Evolutionary conservation across 2,113 vertebrate species (phyloP), one percentile per base, ranked within the genome.

Genomic region (Hippocampus mohnikei): DNA sequence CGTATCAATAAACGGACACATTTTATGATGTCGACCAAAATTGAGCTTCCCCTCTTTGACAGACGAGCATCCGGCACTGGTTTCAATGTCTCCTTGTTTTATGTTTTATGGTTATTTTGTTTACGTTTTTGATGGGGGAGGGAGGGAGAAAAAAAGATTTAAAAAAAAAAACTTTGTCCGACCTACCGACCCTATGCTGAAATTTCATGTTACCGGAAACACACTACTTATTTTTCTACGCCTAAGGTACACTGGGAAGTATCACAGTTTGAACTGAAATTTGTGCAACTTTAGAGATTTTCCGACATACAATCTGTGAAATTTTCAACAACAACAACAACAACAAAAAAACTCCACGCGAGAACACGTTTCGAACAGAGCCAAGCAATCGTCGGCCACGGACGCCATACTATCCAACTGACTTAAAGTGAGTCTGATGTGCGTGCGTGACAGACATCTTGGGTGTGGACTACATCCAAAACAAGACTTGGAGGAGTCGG

Each of bases 401-500:
- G 3, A 2, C 27, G 55, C 41, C 67, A 65, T 40, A 58, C 18
- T 33, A 68, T 40, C 3, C 63, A 21, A 55, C 52, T 21, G 56
- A 71, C 69, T 67, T 76, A 72, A 67, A 67, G 65, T 56, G 60
- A 37, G 41, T 69, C 66, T 33, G 71, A 69, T 63, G 76, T 78
- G 76, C 71, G 27, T 64, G 74, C 64, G 67, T 76, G 76, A 77
- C 81, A 83, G 80, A 73, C 69, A 72, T 77, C 74, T 73, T 42
- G 23, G 55, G 58, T 42, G 48, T 46, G 70, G 48, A 72, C 73
- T 65, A 41, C 73, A 72, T 84, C 82, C 80, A 84, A 79, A 81
- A 68, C 27, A 60, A 72, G 70, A 83, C 69, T 75, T 80, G 82
- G 82, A 87, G 71, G 80, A 81, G 75, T 76, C 76, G 55, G 81